Evolutionary conservation across 2,888 invertebrate species (phyloP).

Genomic region (Orthosia gothica): DNA sequence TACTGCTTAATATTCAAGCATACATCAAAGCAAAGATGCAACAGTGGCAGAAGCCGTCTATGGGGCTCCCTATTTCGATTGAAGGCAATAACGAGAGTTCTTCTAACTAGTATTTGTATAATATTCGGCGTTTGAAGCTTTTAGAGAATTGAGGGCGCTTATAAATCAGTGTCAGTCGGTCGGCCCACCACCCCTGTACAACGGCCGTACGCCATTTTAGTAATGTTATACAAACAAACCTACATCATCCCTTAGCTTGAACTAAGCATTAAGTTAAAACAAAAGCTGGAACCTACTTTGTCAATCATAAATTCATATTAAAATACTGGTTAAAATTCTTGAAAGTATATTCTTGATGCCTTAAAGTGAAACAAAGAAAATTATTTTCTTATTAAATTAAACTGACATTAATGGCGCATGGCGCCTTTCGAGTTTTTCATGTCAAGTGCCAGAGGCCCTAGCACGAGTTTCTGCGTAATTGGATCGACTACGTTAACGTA

Average conservation of each 20-base stretch:
- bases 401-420: not conserved
- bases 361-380: not conserved
- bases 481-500: too few relatives aligned
- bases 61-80: slow-evolving; percentile 49
- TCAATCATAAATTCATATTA: not conserved
- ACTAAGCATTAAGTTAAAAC: slow-evolving; percentile 9
- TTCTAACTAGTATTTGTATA: slow-evolving; percentile 28
- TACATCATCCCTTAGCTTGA: slow-evolving; percentile 14
- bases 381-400: not conserved
- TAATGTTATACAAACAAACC: slow-evolving; percentile 45
- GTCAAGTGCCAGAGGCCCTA: slow-evolving; percentile 2
- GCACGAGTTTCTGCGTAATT: too few relatives aligned
- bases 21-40: slow-evolving; percentile 36
- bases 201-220: slow-evolving; percentile 32
- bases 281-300: not conserved
- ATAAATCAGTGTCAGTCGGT: slow-evolving; percentile 69
- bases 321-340: not conserved
- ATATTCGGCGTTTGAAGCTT: slow-evolving; percentile 61
- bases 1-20: slow-evolving; percentile 11
- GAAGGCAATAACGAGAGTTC: slow-evolving; percentile 48
- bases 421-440: not conserved
- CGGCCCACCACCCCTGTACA: slow-evolving; percentile 33
- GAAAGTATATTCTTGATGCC: not conserved
- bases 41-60: slow-evolving; percentile 18
- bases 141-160: slow-evolving; percentile 67